Evolutionary conservation across 1,140 invertebrate genomes (phyloP), one percentile per base, ranked within the genome.

Genomic region (Triops longicaudatus): DNA sequence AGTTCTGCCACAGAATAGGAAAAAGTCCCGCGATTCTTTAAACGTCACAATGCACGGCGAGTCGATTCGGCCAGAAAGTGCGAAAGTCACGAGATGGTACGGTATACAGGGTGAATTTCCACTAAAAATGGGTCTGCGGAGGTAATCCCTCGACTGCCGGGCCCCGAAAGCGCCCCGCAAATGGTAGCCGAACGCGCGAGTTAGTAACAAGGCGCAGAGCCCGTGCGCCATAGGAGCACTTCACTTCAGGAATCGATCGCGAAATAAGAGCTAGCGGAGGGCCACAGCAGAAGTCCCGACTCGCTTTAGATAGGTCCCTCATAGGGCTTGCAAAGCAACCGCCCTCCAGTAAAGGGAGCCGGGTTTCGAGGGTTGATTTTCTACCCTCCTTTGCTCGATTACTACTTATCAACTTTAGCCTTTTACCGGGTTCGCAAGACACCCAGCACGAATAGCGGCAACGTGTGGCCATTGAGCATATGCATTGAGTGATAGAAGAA

Each of bases 311-410:
- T 63, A 63, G 0, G 17, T 22, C 50, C 14, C 50, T 63, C 7
- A 2, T n/a, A 22, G 14, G 22, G n/a, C 14, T n/a, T n/a, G 22
- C 14, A 63, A 63, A 22, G n/a, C 50, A 63, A 22, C 17, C 4
- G 17, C 50, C 14, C n/a, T 14, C 14, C 50, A 63, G 17, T 63
- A 63, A 63, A 22, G 50, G 50, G 7, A 22, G 50, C 5, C 14
- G 50, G n/a, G 17, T 63, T 6, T 6, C 50, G 14, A 17, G 3
- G 50, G 10, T 22, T 63, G 50, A 63, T 63, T n/a, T 63, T 63
- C 50, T 22, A 63, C 50, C 50, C n/a, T 22, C 50, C 22, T 63
- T 63, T 63, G 50, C 50, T 63, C 50, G 50, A 63, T 63, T 63
- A 63, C 50, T 63, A 63, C 50, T 37, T 37, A 37, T 37, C 31